These are phyloP conservation scores for Hypsibius dujardini DNA, from an alignment of 1,140 invertebrate genomes.

Conservation along the genomic window DNA sequence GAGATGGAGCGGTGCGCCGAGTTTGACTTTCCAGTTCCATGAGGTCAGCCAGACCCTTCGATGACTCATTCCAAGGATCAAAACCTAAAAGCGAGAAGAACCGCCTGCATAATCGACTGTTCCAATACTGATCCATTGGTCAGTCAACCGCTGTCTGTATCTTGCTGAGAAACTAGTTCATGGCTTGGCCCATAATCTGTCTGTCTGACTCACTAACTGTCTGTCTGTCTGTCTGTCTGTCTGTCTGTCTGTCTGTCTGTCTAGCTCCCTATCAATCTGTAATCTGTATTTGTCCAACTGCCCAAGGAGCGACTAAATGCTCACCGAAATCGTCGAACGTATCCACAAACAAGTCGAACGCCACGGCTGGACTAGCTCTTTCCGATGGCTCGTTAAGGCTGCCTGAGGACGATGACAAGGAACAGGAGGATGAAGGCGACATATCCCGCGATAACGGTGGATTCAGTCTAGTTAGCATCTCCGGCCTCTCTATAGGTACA, in stretches of 20 bases:
- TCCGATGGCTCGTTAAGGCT: conserved; percentile 19
- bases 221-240: no score
- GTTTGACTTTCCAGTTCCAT: conserved; percentile 61
- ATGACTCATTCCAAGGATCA: conserved; percentile 85
- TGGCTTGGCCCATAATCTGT: conserved; percentile 1
- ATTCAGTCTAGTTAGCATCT: conserved; percentile 9
- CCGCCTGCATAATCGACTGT: no score
- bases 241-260: no score
- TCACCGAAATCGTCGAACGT: conserved; percentile 36
- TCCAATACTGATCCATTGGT: no score
- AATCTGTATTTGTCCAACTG: conserved; percentile 25
- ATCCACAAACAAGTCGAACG: conserved; percentile 39
- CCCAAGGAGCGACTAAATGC: conserved; percentile 28
- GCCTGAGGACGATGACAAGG: conserved; percentile 20
- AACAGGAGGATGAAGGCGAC: conserved; percentile 19
- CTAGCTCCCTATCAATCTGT: conserved; percentile 18
- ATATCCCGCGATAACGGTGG: no score
- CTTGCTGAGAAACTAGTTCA: not conserved
- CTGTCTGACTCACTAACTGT: no score
- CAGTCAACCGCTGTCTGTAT: no score
- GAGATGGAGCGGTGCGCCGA: not conserved
- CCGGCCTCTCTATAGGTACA: conserved; percentile 17
- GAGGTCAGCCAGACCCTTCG: conserved; percentile 76
- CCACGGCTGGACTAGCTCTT: conserved; percentile 17
- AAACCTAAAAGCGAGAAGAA: conserved; percentile 43